Base-by-base conservation (phyloP, 2,888 invertebrate genomes). In the Tenthredo amoena region DNA sequence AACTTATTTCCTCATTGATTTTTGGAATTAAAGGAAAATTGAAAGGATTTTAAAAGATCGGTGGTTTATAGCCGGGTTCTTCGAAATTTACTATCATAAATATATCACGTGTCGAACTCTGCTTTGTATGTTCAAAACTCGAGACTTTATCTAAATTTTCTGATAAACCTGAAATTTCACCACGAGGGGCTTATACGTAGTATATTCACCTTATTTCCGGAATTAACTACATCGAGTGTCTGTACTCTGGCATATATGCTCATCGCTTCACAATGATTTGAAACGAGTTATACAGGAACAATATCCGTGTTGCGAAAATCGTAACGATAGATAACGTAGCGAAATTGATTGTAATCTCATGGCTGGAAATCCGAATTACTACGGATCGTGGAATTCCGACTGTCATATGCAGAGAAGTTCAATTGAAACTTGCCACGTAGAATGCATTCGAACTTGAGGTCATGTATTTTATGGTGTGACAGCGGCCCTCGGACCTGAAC, bases 141-240 rank as follows among this genome's bases (percentile, higher is more conserved):
- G 68, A 68, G 34, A 68, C 68, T 68, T 68, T 68, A 68, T 68
- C 68, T 68, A 68, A 68, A 68, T 34, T 68, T 18, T 68, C 68
- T 68, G 68, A 68, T 68, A 68, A 68, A 6, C 68, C 68, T 68
- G 68, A 68, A 68, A 34, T 68, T 68, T 68, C 18, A 18, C 18
- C 2, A 68, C 68, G 68, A 68, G 68, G 34, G 34, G 18, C 34
- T 55, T n/a, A n/a, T 55, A 55, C 68, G 68, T 34, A 68, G 68
- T 68, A 68, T 34, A 68, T 68, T 68, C 34, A 68, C 18, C 34
- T 34, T 55, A 55, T 62, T 68, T 26, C 34, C 26, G 18, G 68
- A 68, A 68, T 68, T 34, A 68, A 68, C 68, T 68, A 34, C 18
- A 34, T 34, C 68, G 68, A 68, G 68, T 6, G 68, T 34, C 68